These are phyloP conservation scores for Stegostoma tigrinum DNA, from an alignment of 2,113 vertebrate species.

Conservation along the genomic window DNA sequence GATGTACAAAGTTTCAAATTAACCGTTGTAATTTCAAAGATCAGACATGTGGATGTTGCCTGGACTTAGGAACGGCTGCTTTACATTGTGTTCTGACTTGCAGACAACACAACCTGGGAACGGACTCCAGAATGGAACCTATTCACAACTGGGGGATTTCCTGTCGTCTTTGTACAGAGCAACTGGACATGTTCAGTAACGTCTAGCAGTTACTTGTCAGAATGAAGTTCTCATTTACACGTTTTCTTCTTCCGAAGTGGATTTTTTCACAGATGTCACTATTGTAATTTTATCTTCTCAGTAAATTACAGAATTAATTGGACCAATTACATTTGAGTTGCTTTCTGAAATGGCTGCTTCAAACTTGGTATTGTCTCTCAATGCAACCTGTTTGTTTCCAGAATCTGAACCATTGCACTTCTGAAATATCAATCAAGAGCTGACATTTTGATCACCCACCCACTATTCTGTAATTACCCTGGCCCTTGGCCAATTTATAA, in stretches of 20 bases:
- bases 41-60: too few relatives aligned
- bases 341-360: neutral
- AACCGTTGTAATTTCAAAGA: too few relatives aligned
- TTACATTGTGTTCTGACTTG: too few relatives aligned
- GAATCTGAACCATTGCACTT: neutral
- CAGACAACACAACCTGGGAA: too few relatives aligned
- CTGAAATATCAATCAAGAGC: neutral
- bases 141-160: too few relatives aligned
- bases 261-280: neutral
- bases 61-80: too few relatives aligned
- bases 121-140: too few relatives aligned
- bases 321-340: neutral
- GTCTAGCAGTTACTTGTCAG: neutral
- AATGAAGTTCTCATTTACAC: neutral
- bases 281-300: neutral
- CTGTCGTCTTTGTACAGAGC: neutral
- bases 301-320: too few relatives aligned
- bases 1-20: too few relatives aligned
- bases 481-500: neutral
- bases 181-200: neutral
- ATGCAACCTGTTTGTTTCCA: neutral
- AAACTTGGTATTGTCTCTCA: neutral
- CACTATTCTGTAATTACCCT: neutral
- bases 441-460: neutral
- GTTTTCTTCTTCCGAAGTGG: neutral